Evolutionary conservation across 2,888 invertebrate genomes (phyloP).

Genomic region (Andrena minutula): DNA sequence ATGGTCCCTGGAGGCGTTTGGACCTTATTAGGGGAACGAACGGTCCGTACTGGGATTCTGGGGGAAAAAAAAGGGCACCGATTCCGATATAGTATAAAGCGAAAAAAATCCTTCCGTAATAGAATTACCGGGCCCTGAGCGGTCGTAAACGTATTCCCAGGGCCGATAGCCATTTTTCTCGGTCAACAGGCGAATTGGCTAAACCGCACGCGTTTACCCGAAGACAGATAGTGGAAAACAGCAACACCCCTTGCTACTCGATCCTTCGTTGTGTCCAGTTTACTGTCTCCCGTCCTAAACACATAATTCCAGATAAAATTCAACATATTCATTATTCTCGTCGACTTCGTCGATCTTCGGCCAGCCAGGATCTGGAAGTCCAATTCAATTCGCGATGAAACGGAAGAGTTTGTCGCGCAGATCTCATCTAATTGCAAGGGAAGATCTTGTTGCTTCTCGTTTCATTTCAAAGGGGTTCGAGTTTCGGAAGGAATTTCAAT

Average conservation of each 20-base stretch:
- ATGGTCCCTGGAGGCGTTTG: conserved; percentile 66
- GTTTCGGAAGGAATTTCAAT: conserved; percentile 49
- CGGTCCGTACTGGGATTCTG: conserved; percentile 68
- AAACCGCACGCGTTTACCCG: conserved; percentile 82
- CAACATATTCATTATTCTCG: background rate
- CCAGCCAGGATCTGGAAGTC: background rate
- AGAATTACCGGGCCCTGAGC: conserved; percentile 84
- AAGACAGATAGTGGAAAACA: conserved; percentile 82
- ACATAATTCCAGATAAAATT: background rate
- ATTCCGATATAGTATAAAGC: conserved; percentile 80
- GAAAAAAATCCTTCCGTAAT: conserved; percentile 84
- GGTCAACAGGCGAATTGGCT: conserved; percentile 84
- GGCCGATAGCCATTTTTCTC: conserved; percentile 84
- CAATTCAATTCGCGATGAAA: background rate
- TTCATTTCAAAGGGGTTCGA: background rate
- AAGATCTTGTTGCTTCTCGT: too few species aligned
- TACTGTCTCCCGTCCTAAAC: conserved; percentile 13
- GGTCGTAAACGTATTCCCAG: conserved; percentile 85
- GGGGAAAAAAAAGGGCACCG: conserved; percentile 54
- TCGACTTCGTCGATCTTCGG: background rate
- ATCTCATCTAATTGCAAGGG: background rate
- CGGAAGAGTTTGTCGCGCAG: background rate
- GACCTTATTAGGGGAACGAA: conserved; percentile 79
- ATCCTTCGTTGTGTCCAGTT: conserved; percentile 46
- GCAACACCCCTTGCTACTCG: conserved; percentile 62